These are phyloP conservation scores for Mustelus asterias DNA, from an alignment of 2,113 vertebrate species.

Conservation along the genomic window DNA sequence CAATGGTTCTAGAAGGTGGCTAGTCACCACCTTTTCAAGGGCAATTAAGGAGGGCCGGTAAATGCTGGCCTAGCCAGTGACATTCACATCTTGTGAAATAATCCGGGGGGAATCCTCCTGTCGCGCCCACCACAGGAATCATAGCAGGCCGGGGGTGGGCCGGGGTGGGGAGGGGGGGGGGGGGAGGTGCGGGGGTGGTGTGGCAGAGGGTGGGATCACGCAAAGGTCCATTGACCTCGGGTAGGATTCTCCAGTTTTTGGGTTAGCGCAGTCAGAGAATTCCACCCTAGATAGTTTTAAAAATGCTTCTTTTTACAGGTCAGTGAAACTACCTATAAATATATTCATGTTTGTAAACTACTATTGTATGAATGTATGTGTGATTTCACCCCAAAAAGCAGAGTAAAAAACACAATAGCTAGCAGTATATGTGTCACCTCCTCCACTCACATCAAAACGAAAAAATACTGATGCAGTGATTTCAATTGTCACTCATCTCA, in stretches of 20 bases:
- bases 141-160: too few relatives aligned
- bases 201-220: too few relatives aligned
- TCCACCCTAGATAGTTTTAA: not conserved
- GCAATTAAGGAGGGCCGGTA: not conserved
- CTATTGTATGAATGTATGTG: not conserved
- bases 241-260: too few relatives aligned
- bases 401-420: not conserved
- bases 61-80: not conserved
- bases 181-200: too few relatives aligned
- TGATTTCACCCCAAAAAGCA: not conserved
- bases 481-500: not conserved
- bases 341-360: not conserved
- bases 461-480: not conserved
- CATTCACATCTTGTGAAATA: not conserved
- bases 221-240: too few relatives aligned
- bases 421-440: not conserved
- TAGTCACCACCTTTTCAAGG: not conserved
- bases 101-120: not conserved
- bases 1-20: not conserved
- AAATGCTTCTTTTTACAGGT: not conserved
- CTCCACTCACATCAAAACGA: not conserved
- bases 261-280: too few relatives aligned
- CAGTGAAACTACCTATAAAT: not conserved
- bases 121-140: too few relatives aligned
- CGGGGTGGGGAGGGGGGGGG: too few relatives aligned